Percentiles rank a stretch among this genome's conserved stretches.
These are phyloP conservation scores for Diadegma fenestrale DNA, from an alignment of 2,888 invertebrate genomes.

Conservation along the genomic window DNA sequence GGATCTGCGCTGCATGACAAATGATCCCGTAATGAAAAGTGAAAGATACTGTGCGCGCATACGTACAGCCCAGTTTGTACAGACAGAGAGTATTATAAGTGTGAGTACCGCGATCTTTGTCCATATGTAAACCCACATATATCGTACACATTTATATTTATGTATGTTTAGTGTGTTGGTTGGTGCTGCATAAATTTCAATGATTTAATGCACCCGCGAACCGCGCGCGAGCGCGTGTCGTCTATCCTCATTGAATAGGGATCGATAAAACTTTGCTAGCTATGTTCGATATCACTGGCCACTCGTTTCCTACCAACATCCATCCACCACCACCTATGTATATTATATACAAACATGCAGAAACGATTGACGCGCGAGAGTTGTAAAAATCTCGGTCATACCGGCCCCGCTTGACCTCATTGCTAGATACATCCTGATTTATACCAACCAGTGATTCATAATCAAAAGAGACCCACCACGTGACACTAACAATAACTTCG, in stretches of 20 bases:
- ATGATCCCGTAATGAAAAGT: conserved; percentile 85
- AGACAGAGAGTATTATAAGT: conserved; percentile 43
- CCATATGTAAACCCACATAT: background rate
- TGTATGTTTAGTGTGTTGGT: conserved; percentile 42
- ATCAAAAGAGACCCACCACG: conserved; percentile 54
- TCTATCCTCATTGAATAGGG: conserved; percentile 81
- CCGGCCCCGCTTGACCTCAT: conserved; percentile 63
- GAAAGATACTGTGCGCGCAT: conserved; percentile 82
- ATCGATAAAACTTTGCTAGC: conserved; percentile 79
- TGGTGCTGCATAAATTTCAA: conserved; percentile 84
- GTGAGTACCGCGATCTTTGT: conserved; percentile 39
- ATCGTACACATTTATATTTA: background rate
- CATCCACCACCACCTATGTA: background rate
- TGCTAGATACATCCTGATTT: conserved; percentile 64
- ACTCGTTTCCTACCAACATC: conserved; percentile 54
- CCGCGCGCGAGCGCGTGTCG: conserved; percentile 74
- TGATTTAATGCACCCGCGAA: conserved; percentile 83
- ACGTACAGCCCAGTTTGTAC: conserved; percentile 50
- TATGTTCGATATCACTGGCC: conserved; percentile 52
- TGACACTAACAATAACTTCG: conserved; percentile 6
- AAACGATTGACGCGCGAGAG: conserved; percentile 63
- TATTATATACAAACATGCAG: conserved; percentile 35
- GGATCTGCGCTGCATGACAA: conserved; percentile 84
- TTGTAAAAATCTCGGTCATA: conserved; percentile 65
- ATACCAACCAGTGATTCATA: conserved; percentile 57